Evolutionary conservation across 1,140 invertebrate genomes (phyloP).

Genomic region (Psilanteris sp.): DNA sequence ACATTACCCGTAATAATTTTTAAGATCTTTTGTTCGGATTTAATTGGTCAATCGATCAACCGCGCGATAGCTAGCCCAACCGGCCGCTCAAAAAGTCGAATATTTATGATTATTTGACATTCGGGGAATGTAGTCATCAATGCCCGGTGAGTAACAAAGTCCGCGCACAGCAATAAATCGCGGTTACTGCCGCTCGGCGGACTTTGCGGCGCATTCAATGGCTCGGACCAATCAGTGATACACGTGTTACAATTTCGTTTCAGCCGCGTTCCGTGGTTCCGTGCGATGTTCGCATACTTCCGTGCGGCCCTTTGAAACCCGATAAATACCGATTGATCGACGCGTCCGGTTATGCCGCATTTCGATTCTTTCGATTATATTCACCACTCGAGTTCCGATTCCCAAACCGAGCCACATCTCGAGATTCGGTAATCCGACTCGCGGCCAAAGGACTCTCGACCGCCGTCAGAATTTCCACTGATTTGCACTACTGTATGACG

Average conservation of each 20-base stretch:
- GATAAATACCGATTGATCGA: constrained; percentile 58
- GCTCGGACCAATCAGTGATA: constrained; percentile 63
- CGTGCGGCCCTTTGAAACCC: constrained; percentile 21
- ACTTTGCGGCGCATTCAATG: constrained; percentile 41
- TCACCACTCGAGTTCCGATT: constrained; percentile 25
- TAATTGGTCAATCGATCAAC: no score
- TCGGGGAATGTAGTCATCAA: neutral
- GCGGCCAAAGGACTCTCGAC: no score
- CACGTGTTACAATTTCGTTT: constrained; percentile 53
- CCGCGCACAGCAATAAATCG: constrained; percentile 60
- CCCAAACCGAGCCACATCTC: constrained; percentile 4
- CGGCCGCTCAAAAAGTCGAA: no score
- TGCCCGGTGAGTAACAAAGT: no score
- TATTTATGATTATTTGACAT: constrained; percentile 23
- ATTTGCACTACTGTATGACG: no score
- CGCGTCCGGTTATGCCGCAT: constrained; percentile 56
- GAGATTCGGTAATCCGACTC: constrained; percentile 33
- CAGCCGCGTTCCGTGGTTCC: no score
- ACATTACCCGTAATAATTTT: no score
- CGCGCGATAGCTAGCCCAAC: no score
- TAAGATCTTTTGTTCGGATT: no score
- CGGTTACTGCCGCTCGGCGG: constrained; percentile 35
- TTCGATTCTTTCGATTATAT: constrained; percentile 58
- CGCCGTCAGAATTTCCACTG: no score
- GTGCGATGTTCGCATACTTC: constrained; percentile 1